Evolutionary conservation across 2,888 invertebrate species (phyloP), one percentile per base, ranked within the genome.

Genomic region (Chromoteleia sp.): DNA sequence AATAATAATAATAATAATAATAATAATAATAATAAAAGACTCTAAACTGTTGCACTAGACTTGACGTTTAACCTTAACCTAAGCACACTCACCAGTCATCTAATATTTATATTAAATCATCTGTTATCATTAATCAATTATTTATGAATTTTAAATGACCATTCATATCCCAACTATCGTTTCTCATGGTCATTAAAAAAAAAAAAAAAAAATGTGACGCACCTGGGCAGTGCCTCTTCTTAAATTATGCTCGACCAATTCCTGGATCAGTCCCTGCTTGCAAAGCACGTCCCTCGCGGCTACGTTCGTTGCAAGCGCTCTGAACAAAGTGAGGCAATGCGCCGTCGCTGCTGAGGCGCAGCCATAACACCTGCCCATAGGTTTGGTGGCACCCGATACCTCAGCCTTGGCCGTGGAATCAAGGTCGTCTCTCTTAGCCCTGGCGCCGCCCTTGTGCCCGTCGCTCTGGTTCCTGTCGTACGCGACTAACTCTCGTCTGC

Each of bases 321-420:
- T 94, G 58, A 99, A 93, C 48, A 99, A 92, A 0, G 98, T 98
- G 29, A 99, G 93, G 90, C 98, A 99, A 91, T 98, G 98, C 90
- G 98, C 98, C 0, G 98, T 97, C 41, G 98, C 97, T 0, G 98
- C 96, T 68, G 97, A 94, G 1, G 98, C 96, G 88, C 97, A 97
- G 0, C 97, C 97, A 91, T 97, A 97, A 91, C 97, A 97, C 2
- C 95, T 94, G 83, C 95, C 95, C 0, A 93, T 92, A 15, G 91
- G 86, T 14, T 91, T 91, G 5, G 90, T 54, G 6, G 41, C 88
- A 0, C 90, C 88, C 0, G 90, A 88, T 0, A 83, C 61, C 0
- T 87, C 87, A 8, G 83, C 63, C 43, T 85, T 83, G 1, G 76
- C 76, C n/a, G n/a, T n/a, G 6, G 82, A 63, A 33, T 71, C 75